phyloP scores from a whole-genome alignment of 2,113 vertebrate species.

The Zosterops hypoxanthus region DNA sequence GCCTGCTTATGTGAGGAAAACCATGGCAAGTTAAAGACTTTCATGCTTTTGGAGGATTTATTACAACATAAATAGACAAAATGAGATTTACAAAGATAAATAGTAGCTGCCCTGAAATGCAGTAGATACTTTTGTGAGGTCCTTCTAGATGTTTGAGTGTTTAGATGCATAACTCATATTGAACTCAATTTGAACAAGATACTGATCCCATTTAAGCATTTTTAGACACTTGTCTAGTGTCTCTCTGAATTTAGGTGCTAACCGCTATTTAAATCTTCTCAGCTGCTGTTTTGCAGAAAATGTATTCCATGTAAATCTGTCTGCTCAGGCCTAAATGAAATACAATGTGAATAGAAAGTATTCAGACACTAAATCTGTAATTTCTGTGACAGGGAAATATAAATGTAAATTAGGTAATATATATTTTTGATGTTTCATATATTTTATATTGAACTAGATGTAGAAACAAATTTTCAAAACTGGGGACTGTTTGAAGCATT shows the following conservation, averaged over 20 bases:
- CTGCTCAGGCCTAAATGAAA: background rate
- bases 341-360: background rate
- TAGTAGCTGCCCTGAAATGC: background rate
- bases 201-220: background rate
- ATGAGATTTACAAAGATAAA: background rate
- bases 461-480: background rate
- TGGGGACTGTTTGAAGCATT: background rate
- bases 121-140: background rate
- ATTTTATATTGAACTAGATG: background rate
- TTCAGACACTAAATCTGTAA: background rate
- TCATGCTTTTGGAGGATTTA: background rate
- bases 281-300: constrained; percentile 12
- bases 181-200: background rate
- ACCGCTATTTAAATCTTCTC: constrained; percentile 44
- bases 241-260: constrained; percentile 6
- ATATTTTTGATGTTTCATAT: background rate
- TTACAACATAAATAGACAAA: background rate
- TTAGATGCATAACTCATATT: background rate
- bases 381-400: background rate
- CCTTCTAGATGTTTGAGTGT: background rate
- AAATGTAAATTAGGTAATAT: background rate
- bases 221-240: background rate
- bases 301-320: background rate
- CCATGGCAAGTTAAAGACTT: background rate
- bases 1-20: background rate